Conservation (phyloP, 1,140 invertebrate species). For the Megathymus violae region DNA sequence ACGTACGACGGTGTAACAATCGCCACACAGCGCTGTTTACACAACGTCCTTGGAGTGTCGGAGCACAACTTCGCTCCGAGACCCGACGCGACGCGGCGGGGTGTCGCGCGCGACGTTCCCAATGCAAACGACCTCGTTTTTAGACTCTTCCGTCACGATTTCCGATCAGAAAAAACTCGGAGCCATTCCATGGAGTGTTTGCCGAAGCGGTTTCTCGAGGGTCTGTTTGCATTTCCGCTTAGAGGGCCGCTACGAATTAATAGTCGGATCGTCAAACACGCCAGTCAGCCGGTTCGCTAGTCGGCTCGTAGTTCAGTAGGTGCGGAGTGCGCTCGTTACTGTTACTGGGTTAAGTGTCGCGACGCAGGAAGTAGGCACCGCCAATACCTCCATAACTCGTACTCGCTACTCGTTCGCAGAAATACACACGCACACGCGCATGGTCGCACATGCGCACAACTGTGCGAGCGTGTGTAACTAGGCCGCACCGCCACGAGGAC, state of each 20-base stretch:
- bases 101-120: too few relatives aligned
- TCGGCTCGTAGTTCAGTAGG: constrained; percentile 22
- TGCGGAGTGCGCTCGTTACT: neutral
- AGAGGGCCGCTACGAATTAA: constrained; percentile 28
- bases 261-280: constrained; percentile 12
- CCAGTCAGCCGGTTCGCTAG: constrained; percentile 1
- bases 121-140: constrained; percentile 21
- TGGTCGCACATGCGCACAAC: neutral
- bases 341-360: constrained; percentile 29
- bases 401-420: constrained; percentile 15
- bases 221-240: constrained; percentile 22
- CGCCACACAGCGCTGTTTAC: too few relatives aligned
- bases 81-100: too few relatives aligned
- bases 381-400: neutral
- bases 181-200: constrained; percentile 12
- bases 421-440: constrained; percentile 7
- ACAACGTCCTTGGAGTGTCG: too few relatives aligned
- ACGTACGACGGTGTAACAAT: too few relatives aligned
- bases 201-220: constrained; percentile 15
- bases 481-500: constrained; percentile 5
- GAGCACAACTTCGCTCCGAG: too few relatives aligned
- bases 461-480: constrained; percentile 3
- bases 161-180: constrained; percentile 7
- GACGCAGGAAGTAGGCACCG: constrained; percentile 28
- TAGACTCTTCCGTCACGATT: constrained; percentile 14